phyloP scores from a whole-genome alignment of 2,113 vertebrate genomes.

The Gavialis gangeticus region DNA sequence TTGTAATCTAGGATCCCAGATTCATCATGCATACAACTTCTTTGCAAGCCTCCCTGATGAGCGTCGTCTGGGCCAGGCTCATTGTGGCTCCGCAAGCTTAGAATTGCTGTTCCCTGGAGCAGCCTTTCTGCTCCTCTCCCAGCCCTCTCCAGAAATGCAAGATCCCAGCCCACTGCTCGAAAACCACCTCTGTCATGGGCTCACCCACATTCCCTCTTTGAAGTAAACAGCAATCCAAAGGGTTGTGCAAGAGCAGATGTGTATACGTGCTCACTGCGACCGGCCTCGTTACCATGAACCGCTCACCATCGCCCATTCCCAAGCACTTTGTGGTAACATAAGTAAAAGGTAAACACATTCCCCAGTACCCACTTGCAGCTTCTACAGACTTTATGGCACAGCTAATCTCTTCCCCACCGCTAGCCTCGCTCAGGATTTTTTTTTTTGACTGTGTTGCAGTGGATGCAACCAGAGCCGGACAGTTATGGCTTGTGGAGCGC shows the following conservation, averaged over 20 bases:
- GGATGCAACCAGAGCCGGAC: too few relatives aligned
- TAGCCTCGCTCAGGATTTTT: neutral
- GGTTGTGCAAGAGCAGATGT: neutral
- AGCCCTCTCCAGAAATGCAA: neutral
- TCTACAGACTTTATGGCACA: neutral
- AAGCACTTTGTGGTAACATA: neutral
- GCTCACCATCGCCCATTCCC: neutral
- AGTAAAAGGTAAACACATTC: neutral
- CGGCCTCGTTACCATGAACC: too few relatives aligned
- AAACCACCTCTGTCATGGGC: neutral
- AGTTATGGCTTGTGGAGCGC: too few relatives aligned
- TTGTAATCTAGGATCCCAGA: too few relatives aligned
- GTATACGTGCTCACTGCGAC: neutral
- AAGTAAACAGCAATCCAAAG: neutral
- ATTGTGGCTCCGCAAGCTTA: too few relatives aligned
- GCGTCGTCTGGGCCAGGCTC: too few relatives aligned
- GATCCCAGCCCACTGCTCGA: neutral
- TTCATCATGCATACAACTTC: too few relatives aligned
- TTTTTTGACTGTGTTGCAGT: neutral
- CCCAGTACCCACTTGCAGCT: neutral
- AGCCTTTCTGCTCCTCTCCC: neutral
- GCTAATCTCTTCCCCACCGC: neutral
- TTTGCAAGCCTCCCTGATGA: too few relatives aligned
- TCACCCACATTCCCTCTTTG: fast-evolving
- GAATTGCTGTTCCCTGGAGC: too few relatives aligned